Evolutionary conservation across 1,140 invertebrate species (phyloP).

Genomic region (Ridgeia piscesae): DNA sequence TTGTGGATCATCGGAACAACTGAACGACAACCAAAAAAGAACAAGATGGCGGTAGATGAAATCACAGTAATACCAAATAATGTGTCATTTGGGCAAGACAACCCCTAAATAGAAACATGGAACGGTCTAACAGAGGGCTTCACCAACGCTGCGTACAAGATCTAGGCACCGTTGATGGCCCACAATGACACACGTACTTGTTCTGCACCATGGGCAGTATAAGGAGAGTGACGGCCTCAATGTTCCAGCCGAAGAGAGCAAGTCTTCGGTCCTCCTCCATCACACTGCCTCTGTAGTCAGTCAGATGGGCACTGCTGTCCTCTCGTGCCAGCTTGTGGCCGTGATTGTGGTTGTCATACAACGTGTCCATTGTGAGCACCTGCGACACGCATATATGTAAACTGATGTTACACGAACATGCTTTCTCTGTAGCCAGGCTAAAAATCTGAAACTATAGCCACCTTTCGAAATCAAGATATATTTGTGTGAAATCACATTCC

Average conservation of each 20-base stretch:
- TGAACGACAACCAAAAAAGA: too few species aligned
- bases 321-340: slow-evolving; percentile 41
- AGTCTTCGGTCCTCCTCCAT: slow-evolving; percentile 76
- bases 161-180: too few species aligned
- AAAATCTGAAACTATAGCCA: too few species aligned
- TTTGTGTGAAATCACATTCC: too few species aligned
- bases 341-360: slow-evolving; percentile 58
- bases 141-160: not conserved
- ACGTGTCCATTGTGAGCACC: slow-evolving; percentile 65
- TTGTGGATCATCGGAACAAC: too few species aligned
- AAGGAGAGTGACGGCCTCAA: slow-evolving; percentile 92
- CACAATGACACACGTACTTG: slow-evolving; percentile 72
- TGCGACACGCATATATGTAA: slow-evolving; percentile 18
- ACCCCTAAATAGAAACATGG: too few species aligned
- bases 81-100: too few species aligned
- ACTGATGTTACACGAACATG: too few species aligned
- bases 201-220: slow-evolving; percentile 94
- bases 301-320: slow-evolving; percentile 29
- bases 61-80: too few species aligned
- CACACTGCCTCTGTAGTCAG: slow-evolving; percentile 40
- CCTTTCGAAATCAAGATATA: too few species aligned
- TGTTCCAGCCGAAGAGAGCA: slow-evolving; percentile 88
- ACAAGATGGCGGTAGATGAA: too few species aligned
- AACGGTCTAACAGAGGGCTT: not conserved
- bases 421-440: too few species aligned